Evolutionary conservation across 1,140 invertebrate genomes (phyloP).

Genomic region (Trachymyrmex cornetzi): DNA sequence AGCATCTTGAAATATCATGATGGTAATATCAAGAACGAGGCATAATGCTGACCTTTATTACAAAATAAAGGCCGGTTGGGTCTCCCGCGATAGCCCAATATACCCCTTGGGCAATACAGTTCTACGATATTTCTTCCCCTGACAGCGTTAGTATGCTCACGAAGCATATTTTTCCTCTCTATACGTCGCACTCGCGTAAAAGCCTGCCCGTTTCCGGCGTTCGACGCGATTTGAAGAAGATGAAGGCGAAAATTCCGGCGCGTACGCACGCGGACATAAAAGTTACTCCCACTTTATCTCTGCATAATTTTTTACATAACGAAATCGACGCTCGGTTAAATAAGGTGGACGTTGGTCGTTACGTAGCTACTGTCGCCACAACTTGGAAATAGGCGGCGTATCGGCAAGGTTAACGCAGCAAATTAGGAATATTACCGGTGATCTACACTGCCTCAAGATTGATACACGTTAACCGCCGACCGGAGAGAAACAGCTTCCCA

Average conservation of each 20-base stretch:
- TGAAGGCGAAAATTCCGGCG: conserved; percentile 1
- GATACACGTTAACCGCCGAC: conserved; percentile 47
- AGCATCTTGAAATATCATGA: conserved; percentile 45
- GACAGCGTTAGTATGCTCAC: conserved; percentile 33
- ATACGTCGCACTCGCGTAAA: conserved; percentile 31
- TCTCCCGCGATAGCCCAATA: conserved; percentile 3
- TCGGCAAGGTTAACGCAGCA: conserved; percentile 68
- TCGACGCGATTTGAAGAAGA: conserved; percentile 34
- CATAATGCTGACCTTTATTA: conserved; percentile 53
- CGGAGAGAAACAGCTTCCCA: not conserved
- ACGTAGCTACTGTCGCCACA: conserved; percentile 19
- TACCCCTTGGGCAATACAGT: not conserved
- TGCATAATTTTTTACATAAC: conserved; percentile 67
- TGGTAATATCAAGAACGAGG: conserved; percentile 22
- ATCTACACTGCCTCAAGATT: conserved; percentile 57
- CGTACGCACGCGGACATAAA: conserved; percentile 15
- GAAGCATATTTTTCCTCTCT: conserved; percentile 21
- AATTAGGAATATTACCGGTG: conserved; percentile 66
- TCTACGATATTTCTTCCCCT: conserved; percentile 32
- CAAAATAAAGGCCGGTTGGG: conserved; percentile 38
- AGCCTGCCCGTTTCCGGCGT: conserved; percentile 31
- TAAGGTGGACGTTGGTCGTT: conserved; percentile 64
- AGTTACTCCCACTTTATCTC: conserved; percentile 51
- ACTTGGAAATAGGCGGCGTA: conserved; percentile 55
- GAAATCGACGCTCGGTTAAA: conserved; percentile 56